Evolutionary conservation across 1,140 invertebrate genomes (phyloP), one percentile per base, ranked within the genome.

Genomic region (Formica selysi): DNA sequence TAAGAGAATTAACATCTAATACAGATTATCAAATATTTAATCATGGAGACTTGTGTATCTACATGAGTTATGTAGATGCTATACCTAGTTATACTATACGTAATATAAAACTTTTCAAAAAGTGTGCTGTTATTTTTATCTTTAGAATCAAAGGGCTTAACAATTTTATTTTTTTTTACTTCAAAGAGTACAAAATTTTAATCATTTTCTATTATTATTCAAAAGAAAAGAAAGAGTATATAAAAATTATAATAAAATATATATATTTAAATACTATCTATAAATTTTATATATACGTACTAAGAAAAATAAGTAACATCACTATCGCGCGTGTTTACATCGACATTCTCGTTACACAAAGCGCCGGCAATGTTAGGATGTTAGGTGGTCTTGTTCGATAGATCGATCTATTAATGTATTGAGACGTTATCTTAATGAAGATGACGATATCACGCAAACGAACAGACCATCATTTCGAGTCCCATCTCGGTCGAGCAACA

Each of bases 391-490:
- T 59, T 29, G 29, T 87, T 70, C 64, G 76, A 87, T 87, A 90
- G 61, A 41, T 48, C 76, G 88, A 80, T 51, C 90, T 87, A 93
- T 93, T 93, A 93, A 80, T 88, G 89, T 85, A 93, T 93, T 91
- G 92, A 91, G 88, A 90, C 88, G 90, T 92, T 94, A 94, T 94
- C 93, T 91, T 92, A 93, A 93, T 93, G 93, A 93, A 94, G 89
- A 92, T 87, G 91, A 65, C 79, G 86, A 86, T 92, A 92, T 85
- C 76, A 76, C 38, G 51, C 62, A 87, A 87, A 84, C 70, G 68
- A 70, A 59, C 57, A 87, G 54, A 70, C 80, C 76, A 41, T 64
- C 86, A 91, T 91, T 92, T 91, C 89, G 76, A 91, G 86, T 80
- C 84, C 61, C 26, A 90, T 90, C 36, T 57, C 22, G 62, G 10